Evolutionary conservation across 2,888 invertebrate species (phyloP).

Genomic region (Myathropa florea): DNA sequence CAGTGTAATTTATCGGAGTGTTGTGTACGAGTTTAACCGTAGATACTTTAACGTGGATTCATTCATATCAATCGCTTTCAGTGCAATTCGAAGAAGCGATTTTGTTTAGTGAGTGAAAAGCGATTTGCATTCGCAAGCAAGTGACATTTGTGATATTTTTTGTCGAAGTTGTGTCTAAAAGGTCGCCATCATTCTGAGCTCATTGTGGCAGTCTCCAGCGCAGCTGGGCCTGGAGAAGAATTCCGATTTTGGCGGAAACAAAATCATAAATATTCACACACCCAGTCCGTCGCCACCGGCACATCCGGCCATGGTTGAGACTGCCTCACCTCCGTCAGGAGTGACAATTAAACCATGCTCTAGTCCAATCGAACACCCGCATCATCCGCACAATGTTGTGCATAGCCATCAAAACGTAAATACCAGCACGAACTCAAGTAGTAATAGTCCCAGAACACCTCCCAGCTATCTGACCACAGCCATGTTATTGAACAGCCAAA

Average conservation of each 20-base stretch:
- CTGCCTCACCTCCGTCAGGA: constrained; percentile 76
- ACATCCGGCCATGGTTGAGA: constrained; percentile 78
- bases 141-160: constrained; percentile 37
- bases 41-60: constrained; percentile 22
- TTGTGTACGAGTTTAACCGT: constrained; percentile 50
- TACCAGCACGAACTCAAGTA: constrained; percentile 72
- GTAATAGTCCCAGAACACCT: constrained; percentile 72
- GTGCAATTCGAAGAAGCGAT: not conserved
- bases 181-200: constrained; percentile 79
- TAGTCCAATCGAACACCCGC: constrained; percentile 73
- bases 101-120: constrained; percentile 6
- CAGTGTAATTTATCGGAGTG: constrained; percentile 44
- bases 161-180: constrained; percentile 17
- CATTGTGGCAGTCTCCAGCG: constrained; percentile 80
- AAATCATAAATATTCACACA: constrained; percentile 78
- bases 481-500: constrained; percentile 80
- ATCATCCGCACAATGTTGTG: constrained; percentile 73
- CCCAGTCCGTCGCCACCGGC: constrained; percentile 77
- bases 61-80: not conserved
- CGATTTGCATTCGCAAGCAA: not conserved
- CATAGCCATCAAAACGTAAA: constrained; percentile 73
- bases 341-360: constrained; percentile 77
- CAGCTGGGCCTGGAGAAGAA: constrained; percentile 78
- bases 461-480: constrained; percentile 79
- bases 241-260: constrained; percentile 76